Conservation (phyloP, 1,140 invertebrate genomes). For the Cherax destructor region DNA sequence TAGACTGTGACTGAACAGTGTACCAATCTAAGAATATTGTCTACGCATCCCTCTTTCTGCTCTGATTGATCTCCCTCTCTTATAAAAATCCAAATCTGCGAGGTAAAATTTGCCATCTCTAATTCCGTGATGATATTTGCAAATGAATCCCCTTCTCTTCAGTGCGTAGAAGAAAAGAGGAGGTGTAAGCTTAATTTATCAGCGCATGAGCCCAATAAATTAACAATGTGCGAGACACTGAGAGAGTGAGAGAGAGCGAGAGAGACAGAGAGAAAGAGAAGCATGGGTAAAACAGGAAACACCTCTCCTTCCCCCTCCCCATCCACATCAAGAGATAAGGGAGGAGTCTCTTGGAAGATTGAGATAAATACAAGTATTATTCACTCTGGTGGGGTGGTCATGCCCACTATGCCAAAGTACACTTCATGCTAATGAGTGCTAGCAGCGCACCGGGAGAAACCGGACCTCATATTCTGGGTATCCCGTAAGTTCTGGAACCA, state of each 20-base stretch:
- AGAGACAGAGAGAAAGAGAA: slow-evolving; percentile 10
- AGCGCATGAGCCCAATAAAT: too few relatives aligned
- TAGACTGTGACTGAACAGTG: too few relatives aligned
- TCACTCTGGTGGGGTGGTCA: background rate
- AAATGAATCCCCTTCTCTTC: too few relatives aligned
- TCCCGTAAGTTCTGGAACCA: background rate
- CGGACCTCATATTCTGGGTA: background rate
- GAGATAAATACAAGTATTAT: background rate
- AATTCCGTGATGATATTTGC: too few relatives aligned
- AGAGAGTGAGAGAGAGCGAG: background rate
- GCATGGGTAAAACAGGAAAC: background rate
- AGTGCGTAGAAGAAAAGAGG: background rate
- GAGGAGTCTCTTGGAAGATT: background rate
- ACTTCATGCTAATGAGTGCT: too few relatives aligned
- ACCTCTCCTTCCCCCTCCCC: background rate
- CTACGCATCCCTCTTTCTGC: too few relatives aligned
- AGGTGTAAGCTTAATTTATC: too few relatives aligned
- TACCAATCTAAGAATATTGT: too few relatives aligned
- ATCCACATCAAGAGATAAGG: background rate
- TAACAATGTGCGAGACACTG: background rate
- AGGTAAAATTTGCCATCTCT: too few relatives aligned
- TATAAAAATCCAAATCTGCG: too few relatives aligned
- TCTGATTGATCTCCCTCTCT: too few relatives aligned
- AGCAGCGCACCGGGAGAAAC: background rate
- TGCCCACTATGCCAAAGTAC: too few relatives aligned